Base-by-base conservation (phyloP, 2,113 vertebrate species). In the Ptilonorhynchus violaceus region DNA sequence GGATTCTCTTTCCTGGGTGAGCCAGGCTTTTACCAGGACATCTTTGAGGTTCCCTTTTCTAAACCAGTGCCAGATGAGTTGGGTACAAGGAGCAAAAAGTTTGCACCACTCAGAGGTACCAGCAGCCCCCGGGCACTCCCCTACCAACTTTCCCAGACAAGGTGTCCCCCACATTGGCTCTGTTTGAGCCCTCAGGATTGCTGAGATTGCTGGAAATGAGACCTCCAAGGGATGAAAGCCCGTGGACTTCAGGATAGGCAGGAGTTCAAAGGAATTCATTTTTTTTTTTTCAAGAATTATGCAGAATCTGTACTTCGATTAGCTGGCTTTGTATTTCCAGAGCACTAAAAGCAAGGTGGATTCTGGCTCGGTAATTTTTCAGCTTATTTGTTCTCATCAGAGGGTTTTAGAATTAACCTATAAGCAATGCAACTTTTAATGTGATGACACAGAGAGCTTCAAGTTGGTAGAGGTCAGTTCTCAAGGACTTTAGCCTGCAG, bases 381-480 rank as follows among this genome's bases (percentile, higher is more conserved):
- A 92, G 50, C 77, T 76, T 86, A 24, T 89, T 94, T 85, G 24
- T 78, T 91, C 62, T 79, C 60, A 83, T 74, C 67, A 64, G 76
- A 62, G 53, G 31, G 28, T 78, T 90, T 93, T 81, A 53, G 33
- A 9, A 55, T 79, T 95, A 94, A 63, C 62, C 83, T 76, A 11
- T 72, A 70, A 88, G 53, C 63, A 35, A 4, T 53, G 59, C 39
- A 73, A 58, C 68, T 93, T 89, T 78, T 88, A 84, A 79, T 85
- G 55, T 74, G 89, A 49, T n/a, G 39, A 50, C 72, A 92, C 74
- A 92, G 52, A n/a, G 33, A 88, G 75, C 69, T 81, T 68, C 58
- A 59, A 66, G 74, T 89, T 73, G 47, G 53, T 53, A 80, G 92
- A 94, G 88, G 77, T 97, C 66, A n/a, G 41, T 85, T 97, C 78